These are phyloP conservation scores for Sphenodon punctatus DNA, from an alignment of 2,797 vertebrate genomes.

Conservation along the genomic window DNA sequence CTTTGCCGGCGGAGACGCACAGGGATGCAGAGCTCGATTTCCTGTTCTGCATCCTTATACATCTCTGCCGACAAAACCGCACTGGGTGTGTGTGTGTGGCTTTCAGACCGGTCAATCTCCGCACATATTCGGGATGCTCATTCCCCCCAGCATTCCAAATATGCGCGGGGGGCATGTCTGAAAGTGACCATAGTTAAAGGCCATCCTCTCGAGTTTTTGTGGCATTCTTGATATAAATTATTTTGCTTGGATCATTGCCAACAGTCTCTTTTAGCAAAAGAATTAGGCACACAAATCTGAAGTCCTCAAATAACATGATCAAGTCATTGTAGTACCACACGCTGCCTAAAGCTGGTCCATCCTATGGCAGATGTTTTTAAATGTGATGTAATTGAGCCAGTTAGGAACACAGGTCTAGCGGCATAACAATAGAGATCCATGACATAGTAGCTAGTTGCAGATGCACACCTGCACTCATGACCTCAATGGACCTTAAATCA, in stretches of 20 bases:
- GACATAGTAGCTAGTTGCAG: neutral
- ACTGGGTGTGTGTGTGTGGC: no score
- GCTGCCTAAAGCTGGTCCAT: neutral
- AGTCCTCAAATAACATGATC: no score
- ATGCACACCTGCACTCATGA: neutral
- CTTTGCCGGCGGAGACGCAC: no score
- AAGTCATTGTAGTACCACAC: neutral
- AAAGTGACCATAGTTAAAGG: no score
- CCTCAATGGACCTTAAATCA: neutral
- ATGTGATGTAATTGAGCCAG: neutral
- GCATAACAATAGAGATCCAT: neutral
- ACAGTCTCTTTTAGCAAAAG: slow-evolving; percentile 34
- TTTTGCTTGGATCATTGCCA: slow-evolving; percentile 34
- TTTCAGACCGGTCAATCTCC: no score
- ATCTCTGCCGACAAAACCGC: no score
- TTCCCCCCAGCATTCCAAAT: no score
- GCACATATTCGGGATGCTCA: no score
- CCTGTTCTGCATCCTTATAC: no score
- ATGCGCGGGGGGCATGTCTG: no score
- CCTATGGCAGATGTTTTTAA: neutral
- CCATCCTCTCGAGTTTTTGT: slow-evolving; percentile 27
- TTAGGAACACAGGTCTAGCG: neutral
- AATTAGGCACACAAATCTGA: slow-evolving; percentile 39
- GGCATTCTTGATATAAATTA: slow-evolving; percentile 18
- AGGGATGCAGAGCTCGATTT: no score